A percentile compares a stretch with the other conserved stretches of the same genome.
These are phyloP conservation scores for Percina caprodes DNA, from an alignment of 2,113 vertebrate species.

Conservation along the genomic window DNA sequence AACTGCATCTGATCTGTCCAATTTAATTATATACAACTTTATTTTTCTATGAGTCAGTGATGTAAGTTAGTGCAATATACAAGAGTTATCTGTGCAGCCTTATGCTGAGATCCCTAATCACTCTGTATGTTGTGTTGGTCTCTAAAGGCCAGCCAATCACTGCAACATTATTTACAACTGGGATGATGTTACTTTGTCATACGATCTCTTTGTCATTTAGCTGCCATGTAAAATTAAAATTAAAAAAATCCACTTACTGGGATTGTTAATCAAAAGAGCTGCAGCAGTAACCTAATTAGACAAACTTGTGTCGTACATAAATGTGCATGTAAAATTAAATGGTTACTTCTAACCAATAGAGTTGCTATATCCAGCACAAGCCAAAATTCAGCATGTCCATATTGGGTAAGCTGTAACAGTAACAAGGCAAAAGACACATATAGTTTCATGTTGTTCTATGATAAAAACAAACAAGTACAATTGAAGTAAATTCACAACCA, in stretches of 20 bases:
- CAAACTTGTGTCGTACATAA: not conserved
- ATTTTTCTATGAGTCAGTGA: slow-evolving; percentile 5
- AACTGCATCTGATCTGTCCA: slow-evolving; percentile 25
- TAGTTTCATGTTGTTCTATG: not conserved
- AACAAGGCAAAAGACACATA: not conserved
- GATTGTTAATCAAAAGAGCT: not conserved
- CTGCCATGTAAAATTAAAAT: not conserved
- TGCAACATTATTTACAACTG: slow-evolving; percentile 5
- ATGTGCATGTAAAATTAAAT: slow-evolving; percentile 27
- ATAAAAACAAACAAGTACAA: not conserved
- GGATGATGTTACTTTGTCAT: not conserved
- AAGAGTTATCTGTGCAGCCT: not conserved
- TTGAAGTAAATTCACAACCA: not conserved
- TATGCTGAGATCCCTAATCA: not conserved
- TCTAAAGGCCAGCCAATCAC: not conserved
- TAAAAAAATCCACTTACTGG: not conserved
- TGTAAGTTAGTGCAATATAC: too few relatives aligned
- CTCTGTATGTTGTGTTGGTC: not conserved
- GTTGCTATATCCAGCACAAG: not conserved
- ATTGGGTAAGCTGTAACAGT: not conserved
- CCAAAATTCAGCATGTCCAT: not conserved
- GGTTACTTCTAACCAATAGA: not conserved
- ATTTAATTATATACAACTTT: not conserved
- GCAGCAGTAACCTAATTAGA: not conserved
- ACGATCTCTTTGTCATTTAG: slow-evolving; percentile 1